These are phyloP conservation scores for Drosophila leontia DNA, from an alignment of 1,140 invertebrate genomes.

Conservation along the genomic window DNA sequence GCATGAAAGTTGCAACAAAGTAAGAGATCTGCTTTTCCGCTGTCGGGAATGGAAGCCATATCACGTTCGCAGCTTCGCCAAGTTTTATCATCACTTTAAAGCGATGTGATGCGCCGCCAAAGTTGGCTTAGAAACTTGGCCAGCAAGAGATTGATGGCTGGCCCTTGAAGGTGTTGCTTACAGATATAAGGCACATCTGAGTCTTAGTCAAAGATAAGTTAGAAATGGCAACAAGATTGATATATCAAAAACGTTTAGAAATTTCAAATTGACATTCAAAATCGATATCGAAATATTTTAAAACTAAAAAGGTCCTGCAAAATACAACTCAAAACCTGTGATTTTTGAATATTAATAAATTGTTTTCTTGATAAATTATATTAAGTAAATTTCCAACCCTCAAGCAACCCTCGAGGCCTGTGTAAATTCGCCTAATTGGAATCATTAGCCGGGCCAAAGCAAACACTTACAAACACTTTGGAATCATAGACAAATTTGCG, in stretches of 20 bases:
- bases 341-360: not conserved
- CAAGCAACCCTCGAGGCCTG: not conserved
- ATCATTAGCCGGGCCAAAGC: constrained; percentile 60
- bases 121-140: constrained; percentile 41
- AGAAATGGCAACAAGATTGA: constrained; percentile 1
- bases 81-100: constrained; percentile 37
- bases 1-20: constrained; percentile 56
- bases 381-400: not conserved
- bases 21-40: constrained; percentile 15
- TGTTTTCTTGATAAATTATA: not conserved
- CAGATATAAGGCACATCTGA: constrained; percentile 20
- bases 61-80: constrained; percentile 27
- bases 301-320: not conserved
- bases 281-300: too few species aligned
- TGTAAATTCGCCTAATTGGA: constrained; percentile 61
- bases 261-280: too few species aligned
- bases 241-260: not conserved
- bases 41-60: constrained; percentile 10
- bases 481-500: constrained; percentile 71
- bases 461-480: constrained; percentile 41
- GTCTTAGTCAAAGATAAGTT: not conserved
- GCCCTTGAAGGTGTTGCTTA: constrained; percentile 22
- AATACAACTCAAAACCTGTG: not conserved
- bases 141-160: constrained; percentile 28
- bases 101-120: constrained; percentile 29